Evolutionary conservation across 92 coral and sea anemone species (phyloP), one percentile per base, ranked within the genome.

Genomic region (Porites rus): DNA sequence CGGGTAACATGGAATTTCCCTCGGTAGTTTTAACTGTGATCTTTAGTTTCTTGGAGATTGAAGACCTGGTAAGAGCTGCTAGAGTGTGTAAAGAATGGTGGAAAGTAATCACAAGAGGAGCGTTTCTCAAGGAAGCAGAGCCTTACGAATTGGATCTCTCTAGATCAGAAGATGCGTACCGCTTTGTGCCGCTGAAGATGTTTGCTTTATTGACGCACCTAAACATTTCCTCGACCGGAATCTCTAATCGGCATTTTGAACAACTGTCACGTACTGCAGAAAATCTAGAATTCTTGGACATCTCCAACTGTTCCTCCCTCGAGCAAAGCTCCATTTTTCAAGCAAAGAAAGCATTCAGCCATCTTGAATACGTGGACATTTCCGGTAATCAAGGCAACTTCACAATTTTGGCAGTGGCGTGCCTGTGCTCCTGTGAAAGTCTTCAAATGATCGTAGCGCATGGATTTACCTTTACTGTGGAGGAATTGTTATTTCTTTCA

Each of bases 381-480:
- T 2, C n/a, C 31, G 31, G 31, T 28, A 28, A 28, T 28, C 31
- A 28, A 28, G 31, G 31, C 31, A 28, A 28, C 31, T 28, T 28
- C 31, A 28, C 31, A 28, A 28, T 28, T 28, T 28, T 28, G 31
- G 31, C 31, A 18, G 82, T 75, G 59, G 82, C 83, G 8, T 75
- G 82, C 76, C 77, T 84, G 52, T 84, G 82, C 54, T 85, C 83
- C 50, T 76, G 88, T 56, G 62, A 71, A 18, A 59, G 66, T 20
- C 50, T 85, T 10, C 88, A 85, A 51, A 21, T 31, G 12, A 63
- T 85, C 4, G 46, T 84, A 31, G 79, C 72, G 75, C 51, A 85
- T 64, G 88, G 83, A 50, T 72, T 10, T 19, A 31, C 28, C 16
- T 72, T 72, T 31, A 38, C 21, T 18, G 54, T 28, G 31, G 3